These are phyloP conservation scores for Melanaphis sacchari DNA, from an alignment of 1,140 invertebrate species.

Conservation along the genomic window DNA sequence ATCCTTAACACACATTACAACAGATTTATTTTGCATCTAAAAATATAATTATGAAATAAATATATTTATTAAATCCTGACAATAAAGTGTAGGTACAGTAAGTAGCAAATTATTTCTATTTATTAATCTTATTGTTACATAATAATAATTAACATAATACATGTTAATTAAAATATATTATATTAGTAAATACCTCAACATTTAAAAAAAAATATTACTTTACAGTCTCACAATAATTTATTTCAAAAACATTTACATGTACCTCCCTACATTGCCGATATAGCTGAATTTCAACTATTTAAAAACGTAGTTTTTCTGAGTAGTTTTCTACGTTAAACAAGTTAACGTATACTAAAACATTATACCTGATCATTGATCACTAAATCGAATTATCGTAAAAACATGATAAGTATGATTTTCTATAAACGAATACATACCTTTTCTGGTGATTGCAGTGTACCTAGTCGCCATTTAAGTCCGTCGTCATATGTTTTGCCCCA, in stretches of 20 bases:
- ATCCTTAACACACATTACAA: too few relatives aligned
- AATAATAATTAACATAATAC: neutral
- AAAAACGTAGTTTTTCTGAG: too few relatives aligned
- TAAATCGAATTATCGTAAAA: too few relatives aligned
- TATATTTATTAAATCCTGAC: too few relatives aligned
- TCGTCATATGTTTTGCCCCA: slow-evolving; percentile 83
- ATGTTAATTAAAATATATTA: neutral
- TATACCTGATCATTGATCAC: too few relatives aligned
- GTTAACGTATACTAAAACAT: too few relatives aligned
- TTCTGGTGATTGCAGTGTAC: slow-evolving; percentile 66
- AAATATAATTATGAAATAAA: too few relatives aligned
- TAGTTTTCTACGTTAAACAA: too few relatives aligned
- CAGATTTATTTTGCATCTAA: too few relatives aligned
- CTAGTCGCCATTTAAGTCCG: slow-evolving; percentile 77
- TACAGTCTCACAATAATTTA: neutral
- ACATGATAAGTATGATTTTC: neutral
- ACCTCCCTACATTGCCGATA: neutral
- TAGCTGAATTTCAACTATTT: neutral
- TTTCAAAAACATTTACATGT: neutral
- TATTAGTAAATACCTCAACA: neutral
- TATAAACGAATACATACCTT: slow-evolving; percentile 54
- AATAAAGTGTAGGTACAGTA: too few relatives aligned
- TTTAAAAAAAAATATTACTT: neutral
- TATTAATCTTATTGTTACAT: neutral
- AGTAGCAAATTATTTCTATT: too few relatives aligned